Evolutionary conservation across 2,797 vertebrate species (phyloP), one percentile per base, ranked within the genome.

Genomic region (Rhadinocentrus ornatus): DNA sequence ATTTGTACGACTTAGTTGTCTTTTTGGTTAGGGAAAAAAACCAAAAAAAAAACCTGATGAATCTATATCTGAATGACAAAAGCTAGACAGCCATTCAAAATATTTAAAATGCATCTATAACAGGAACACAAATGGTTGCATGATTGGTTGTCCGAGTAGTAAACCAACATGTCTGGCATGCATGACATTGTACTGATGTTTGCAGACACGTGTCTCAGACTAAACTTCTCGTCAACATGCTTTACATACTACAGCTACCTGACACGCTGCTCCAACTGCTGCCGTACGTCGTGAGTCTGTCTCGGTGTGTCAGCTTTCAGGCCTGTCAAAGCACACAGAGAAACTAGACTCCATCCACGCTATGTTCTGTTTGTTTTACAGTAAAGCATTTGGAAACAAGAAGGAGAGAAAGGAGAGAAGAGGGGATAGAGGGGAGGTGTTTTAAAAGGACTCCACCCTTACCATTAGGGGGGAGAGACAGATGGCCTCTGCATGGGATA

Each of bases 401-500:
- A 39, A 71, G 82, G 73, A 81, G 75, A 63, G 32, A 62, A 58
- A 73, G 64, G 71, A 72, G 56, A 66, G 67, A 63, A 68, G 32
- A 46, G 55, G 44, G 55, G 24, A 13, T 0, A 6, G 41, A 18
- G 46, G 46, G 20, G n/a, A 13, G 39, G 3, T 41, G 39, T 61
- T 78, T 83, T 48, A 80, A 89, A 73, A 75, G 80, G 86, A 84
- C 92, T 90, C 90, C 90, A 92, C 89, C 89, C 88, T 90, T 79
- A 73, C 78, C 86, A 86, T 90, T 87, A 80, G 75, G 80, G 79
- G 84, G 88, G 69, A 73, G 88, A 87, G 89, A 93, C 93, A 94
- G 92, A 93, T 93, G 93, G 93, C 87, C 85, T 91, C 92, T 88
- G 91, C 88, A 86, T 91, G 89, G 90, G 90, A 92, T 87, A 90